Evolutionary conservation across 2,888 invertebrate species (phyloP), one percentile per base, ranked within the genome.

Genomic region (Melinaea marsaeus): DNA sequence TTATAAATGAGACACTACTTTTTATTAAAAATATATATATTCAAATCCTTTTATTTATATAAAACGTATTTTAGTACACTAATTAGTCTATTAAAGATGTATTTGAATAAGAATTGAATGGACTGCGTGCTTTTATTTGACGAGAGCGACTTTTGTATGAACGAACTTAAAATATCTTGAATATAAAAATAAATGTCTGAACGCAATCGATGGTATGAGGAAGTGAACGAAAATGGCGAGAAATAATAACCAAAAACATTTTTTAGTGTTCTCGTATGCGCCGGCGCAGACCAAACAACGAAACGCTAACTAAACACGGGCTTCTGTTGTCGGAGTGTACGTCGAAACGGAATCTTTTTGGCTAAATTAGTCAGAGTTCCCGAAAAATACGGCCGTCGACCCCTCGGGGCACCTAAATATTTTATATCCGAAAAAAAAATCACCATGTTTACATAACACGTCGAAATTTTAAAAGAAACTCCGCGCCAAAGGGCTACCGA

Each of bases 321-420:
- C 78, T 79, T 75, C 78, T 74, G 80, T 77, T 76, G 75, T 76
- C 13, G 74, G 69, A 70, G 73, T 75, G 71, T 70, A 77, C 78
- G 71, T 74, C 75, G 75, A 51, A 79, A 81, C 79, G 76, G 78
- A 75, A 82, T 84, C 83, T 83, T 81, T 86, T 85, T 80, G 78
- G 77, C 75, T 71, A 83, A 86, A 89, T 90, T 89, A 90, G 87
- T 89, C 89, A 90, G 86, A 83, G 79, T 85, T 90, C 90, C 89
- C 88, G 87, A 89, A 90, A 88, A 87, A 80, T 75, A 75, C 81
- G 88, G 86, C 77, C 86, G 75, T 76, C 81, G 88, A 90, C 85
- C 90, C 83, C 81, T 77, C 77, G 72, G 76, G 79, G 82, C 83
- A 85, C 86, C 89, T 88, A 88, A 90, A 86, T 88, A 88, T 87